Evolutionary conservation across 2,888 invertebrate genomes (phyloP).

Genomic region (Sympetrum striolatum): DNA sequence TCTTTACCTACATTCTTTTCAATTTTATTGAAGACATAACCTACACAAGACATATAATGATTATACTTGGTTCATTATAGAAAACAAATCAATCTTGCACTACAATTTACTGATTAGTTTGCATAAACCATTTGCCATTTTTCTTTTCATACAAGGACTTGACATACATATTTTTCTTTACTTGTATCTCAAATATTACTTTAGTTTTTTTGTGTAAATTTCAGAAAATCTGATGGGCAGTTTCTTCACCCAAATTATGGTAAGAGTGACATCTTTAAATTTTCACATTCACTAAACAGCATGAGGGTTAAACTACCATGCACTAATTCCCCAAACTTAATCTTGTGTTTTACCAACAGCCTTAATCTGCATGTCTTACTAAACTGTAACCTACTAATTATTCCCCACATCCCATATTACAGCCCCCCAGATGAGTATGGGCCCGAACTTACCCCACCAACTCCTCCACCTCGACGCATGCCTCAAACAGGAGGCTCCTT

Average conservation of each 20-base stretch:
- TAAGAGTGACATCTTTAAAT: slow-evolving; percentile 47
- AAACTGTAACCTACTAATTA: slow-evolving; percentile 48
- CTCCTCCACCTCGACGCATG: slow-evolving; percentile 66
- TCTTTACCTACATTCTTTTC: slow-evolving; percentile 42
- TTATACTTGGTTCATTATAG: background rate
- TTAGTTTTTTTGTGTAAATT: slow-evolving; percentile 48
- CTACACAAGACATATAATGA: background rate
- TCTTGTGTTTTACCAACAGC: slow-evolving; percentile 48
- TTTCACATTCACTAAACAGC: slow-evolving; percentile 39
- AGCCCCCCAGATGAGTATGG: slow-evolving; percentile 68
- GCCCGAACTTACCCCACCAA: slow-evolving; percentile 70
- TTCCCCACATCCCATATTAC: slow-evolving; percentile 53
- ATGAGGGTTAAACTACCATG: slow-evolving; percentile 40
- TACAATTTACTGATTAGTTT: background rate
- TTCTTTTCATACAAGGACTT: slow-evolving; percentile 31
- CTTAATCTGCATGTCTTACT: slow-evolving; percentile 52
- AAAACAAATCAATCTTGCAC: background rate
- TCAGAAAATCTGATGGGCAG: slow-evolving; percentile 50
- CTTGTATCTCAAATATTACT: slow-evolving; percentile 35
- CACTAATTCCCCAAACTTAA: slow-evolving; percentile 43
- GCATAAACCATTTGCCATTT: background rate
- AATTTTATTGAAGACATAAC: background rate
- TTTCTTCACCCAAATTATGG: slow-evolving; percentile 51
- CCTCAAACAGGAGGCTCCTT: slow-evolving; percentile 51
- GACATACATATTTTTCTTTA: slow-evolving; percentile 34